Conservation (phyloP, 2,888 invertebrate genomes). For the Ganaspis brasiliensis region DNA sequence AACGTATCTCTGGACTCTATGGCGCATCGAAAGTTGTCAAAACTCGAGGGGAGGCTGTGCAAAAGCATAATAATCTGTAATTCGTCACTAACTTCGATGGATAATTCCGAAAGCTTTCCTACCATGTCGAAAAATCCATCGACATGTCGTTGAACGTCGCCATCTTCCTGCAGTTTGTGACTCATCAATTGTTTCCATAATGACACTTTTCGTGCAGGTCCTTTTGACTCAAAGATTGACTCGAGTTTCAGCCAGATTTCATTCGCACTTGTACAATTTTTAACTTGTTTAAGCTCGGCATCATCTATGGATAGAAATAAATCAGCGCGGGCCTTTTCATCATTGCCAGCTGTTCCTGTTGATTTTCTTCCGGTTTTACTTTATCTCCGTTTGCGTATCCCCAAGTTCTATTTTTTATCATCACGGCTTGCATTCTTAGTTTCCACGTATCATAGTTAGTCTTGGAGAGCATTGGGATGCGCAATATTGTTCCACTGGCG, state of each 20-base stretch:
- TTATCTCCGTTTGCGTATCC: neutral
- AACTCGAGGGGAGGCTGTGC: conserved; percentile 49
- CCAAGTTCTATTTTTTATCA: neutral
- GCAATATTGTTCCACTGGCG: neutral
- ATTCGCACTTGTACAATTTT: conserved; percentile 52
- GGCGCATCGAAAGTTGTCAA: conserved; percentile 49
- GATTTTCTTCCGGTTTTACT: neutral
- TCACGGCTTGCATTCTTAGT: neutral
- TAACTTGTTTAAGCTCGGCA: conserved; percentile 50
- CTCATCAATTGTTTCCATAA: conserved; percentile 53
- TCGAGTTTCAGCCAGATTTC: conserved; percentile 58
- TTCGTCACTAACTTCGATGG: conserved; percentile 43
- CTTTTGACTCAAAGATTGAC: conserved; percentile 51
- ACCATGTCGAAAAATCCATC: conserved; percentile 46
- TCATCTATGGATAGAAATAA: conserved; percentile 48
- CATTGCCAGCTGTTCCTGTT: neutral
- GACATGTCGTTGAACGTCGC: conserved; percentile 46
- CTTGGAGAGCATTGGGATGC: neutral
- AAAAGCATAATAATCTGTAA: conserved; percentile 32
- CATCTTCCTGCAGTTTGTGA: conserved; percentile 46
- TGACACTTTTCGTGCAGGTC: conserved; percentile 57
- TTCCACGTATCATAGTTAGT: neutral
- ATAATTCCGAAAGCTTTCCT: conserved; percentile 45
- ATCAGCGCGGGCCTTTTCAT: conserved; percentile 50
- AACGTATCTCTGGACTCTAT: conserved; percentile 53